A percentile compares a stretch with the other conserved stretches of the same genome.
These are phyloP conservation scores for Labrus mixtus DNA, from an alignment of 2,113 vertebrate genomes.

Conservation along the genomic window DNA sequence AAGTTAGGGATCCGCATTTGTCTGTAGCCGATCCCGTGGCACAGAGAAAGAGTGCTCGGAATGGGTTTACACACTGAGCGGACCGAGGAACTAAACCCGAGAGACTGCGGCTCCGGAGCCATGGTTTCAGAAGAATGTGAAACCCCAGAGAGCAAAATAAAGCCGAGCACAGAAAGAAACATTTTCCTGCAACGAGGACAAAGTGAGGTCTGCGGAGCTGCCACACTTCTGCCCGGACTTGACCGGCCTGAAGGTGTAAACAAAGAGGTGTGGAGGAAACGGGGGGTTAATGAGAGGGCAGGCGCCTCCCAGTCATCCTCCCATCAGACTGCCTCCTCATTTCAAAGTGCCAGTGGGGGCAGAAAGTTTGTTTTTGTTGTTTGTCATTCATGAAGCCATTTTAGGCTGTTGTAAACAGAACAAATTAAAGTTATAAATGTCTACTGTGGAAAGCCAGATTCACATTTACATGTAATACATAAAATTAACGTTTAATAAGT, in stretches of 20 bases:
- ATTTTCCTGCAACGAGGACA: constrained; percentile 27
- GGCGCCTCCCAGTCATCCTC: constrained; percentile 70
- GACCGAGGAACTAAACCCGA: constrained; percentile 64
- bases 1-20: constrained; percentile 87
- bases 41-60: constrained; percentile 83
- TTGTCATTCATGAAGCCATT: neutral
- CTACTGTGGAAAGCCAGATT: too few relatives aligned
- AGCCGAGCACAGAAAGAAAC: constrained; percentile 30
- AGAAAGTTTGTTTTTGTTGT: neutral
- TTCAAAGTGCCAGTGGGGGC: neutral
- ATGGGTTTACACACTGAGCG: constrained; percentile 81
- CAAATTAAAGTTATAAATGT: too few relatives aligned
- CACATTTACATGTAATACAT: too few relatives aligned
- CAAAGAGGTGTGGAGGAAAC: constrained; percentile 65
- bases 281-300: constrained; percentile 65
- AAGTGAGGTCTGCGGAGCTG: neutral
- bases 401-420: neutral
- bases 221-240: constrained; percentile 49
- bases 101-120: constrained; percentile 30
- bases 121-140: constrained; percentile 11
- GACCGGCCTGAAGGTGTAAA: constrained; percentile 65
- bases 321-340: constrained; percentile 36
- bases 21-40: constrained; percentile 84
- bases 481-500: too few relatives aligned
- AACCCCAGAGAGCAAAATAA: constrained; percentile 4